Evolutionary conservation across 2,113 vertebrate genomes (phyloP), one percentile per base, ranked within the genome.

Genomic region (Eulacestoma nigropectus): DNA sequence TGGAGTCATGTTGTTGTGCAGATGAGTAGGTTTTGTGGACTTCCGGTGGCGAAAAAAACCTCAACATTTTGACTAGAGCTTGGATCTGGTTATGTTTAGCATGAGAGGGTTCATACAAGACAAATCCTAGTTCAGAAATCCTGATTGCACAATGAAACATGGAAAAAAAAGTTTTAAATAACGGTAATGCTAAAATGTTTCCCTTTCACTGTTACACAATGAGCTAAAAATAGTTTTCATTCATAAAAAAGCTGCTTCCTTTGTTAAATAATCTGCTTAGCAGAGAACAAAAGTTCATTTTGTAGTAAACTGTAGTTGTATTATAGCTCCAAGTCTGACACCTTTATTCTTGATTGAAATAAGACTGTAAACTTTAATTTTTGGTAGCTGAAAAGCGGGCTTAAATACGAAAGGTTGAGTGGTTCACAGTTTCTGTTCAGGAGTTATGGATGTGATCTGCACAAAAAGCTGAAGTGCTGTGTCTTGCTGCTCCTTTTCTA

Each of bases 211-310:
- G 27, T 91, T 94, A 74, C 37, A 84, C 87, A 96, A 55, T 88
- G 68, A 85, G 39, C 79, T 92, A 93, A 93, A 96, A 92, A 96
- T 96, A 94, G 72, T 57, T 90, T 96, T 96, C 90, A 96, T 97
- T 97, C 91, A 97, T 94, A 80, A 93, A 91, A 96, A 84, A 63
- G 17, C 75, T 67, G 50, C 41, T 96, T 97, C 95, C 95, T 91
- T 88, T 93, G 79, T 91, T 96, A 93, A 96, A 59, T 96, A 91
- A 95, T 88, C 75, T 70, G 29, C 47, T 77, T 68, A 76, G 65
- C 39, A 33, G 79, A 92, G 95, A 93, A 86, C 79, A 84, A 68
- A 94, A 81, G 85, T 93, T 96, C 35, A 78, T 68, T 90, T 86
- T 70, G 22, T 95, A 94, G 85, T 94, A 93, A 88, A 91, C 68